Evolutionary conservation across 92 coral and sea anemone species (phyloP).

Genomic region (Bergia sp.): DNA sequence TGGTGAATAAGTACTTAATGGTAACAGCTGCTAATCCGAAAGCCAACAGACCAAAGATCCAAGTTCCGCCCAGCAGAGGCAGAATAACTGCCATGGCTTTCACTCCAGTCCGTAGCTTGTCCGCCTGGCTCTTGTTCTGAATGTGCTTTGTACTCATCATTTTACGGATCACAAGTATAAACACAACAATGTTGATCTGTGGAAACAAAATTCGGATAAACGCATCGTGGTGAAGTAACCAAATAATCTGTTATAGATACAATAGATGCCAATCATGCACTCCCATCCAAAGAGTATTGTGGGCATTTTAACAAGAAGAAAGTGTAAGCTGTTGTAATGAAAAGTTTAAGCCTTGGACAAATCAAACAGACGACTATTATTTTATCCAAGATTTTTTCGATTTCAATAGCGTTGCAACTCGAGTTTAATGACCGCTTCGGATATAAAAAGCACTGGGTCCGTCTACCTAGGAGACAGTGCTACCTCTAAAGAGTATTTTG

Average conservation of each 20-base stretch:
- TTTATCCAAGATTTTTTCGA: too few relatives aligned
- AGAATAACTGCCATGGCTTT: slow-evolving; percentile 92
- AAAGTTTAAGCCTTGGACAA: too few relatives aligned
- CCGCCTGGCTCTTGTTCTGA: slow-evolving; percentile 75
- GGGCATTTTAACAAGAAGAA: too few relatives aligned
- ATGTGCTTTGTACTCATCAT: slow-evolving; percentile 87
- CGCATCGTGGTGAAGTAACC: not conserved
- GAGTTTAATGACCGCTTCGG: too few relatives aligned
- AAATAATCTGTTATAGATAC: not conserved
- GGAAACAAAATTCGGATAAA: not conserved
- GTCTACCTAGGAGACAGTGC: too few relatives aligned
- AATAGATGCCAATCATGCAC: too few relatives aligned
- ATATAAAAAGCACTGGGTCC: too few relatives aligned
- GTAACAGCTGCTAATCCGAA: slow-evolving; percentile 77
- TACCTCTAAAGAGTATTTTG: too few relatives aligned
- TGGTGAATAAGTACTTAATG: slow-evolving; percentile 85
- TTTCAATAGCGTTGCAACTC: too few relatives aligned
- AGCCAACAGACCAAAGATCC: slow-evolving; percentile 92
- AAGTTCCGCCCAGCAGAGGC: slow-evolving; percentile 92
- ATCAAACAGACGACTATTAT: too few relatives aligned
- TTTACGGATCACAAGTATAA: slow-evolving; percentile 82
- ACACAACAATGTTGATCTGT: slow-evolving; percentile 81
- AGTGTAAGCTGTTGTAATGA: too few relatives aligned
- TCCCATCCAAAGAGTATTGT: not conserved
- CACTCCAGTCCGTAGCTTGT: slow-evolving; percentile 83